Evolutionary conservation across 2,113 vertebrate species (phyloP).

Genomic region (Andinoacara biseriatus): DNA sequence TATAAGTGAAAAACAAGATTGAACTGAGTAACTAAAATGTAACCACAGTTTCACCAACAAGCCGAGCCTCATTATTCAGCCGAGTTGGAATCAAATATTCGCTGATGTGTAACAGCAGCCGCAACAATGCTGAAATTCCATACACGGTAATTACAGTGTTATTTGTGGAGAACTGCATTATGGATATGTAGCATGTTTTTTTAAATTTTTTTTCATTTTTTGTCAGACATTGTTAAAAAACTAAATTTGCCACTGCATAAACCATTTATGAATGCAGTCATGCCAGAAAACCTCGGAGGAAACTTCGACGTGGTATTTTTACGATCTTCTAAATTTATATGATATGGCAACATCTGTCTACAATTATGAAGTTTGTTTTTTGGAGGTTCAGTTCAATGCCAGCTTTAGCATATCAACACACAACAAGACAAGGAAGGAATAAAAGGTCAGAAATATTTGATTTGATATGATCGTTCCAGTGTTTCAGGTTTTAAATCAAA

Average conservation of each 20-base stretch:
- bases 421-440: background rate
- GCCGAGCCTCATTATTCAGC: conserved; percentile 35
- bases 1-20: background rate
- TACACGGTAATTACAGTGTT: conserved; percentile 46
- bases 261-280: conserved; percentile 34
- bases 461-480: background rate
- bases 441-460: background rate
- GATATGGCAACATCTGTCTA: conserved; percentile 24
- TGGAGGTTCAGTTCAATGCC: background rate
- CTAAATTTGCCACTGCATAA: conserved; percentile 30
- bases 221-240: conserved; percentile 44
- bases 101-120: conserved; percentile 31
- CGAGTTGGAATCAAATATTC: conserved; percentile 34
- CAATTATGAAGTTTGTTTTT: conserved; percentile 47
- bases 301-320: conserved; percentile 32
- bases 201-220: background rate
- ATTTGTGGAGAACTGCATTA: conserved; percentile 23
- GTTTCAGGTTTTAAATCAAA: conserved; percentile 25
- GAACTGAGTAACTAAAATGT: background rate
- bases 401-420: background rate
- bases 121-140: conserved; percentile 28
- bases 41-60: conserved; percentile 26
- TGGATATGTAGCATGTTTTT: background rate
- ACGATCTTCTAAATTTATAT: conserved; percentile 30
- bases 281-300: background rate